Percentiles rank a stretch among this genome's conserved stretches.
phyloP scores from a whole-genome alignment of 92 coral and sea anemone species.

The Zoanthus gigantus region DNA sequence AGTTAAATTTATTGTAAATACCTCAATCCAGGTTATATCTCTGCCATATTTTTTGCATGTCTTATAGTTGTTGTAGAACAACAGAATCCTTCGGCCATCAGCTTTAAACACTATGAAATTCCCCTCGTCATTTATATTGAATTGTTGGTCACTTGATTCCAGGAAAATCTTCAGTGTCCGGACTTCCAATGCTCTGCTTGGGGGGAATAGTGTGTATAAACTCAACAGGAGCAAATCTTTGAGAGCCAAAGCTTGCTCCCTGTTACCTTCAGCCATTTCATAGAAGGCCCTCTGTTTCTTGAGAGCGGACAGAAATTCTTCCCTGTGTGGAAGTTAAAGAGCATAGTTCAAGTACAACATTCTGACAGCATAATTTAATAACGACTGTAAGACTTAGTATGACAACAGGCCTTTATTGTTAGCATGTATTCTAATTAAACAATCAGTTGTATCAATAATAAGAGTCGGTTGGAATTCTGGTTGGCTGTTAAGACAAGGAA shows the following conservation, averaged over 20 bases:
- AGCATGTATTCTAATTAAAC: no score
- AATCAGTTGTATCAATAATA: no score
- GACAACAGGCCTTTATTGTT: no score
- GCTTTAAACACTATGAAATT: neutral
- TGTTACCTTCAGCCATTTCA: neutral
- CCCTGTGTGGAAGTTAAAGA: neutral
- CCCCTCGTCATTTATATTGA: neutral
- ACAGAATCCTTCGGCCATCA: neutral
- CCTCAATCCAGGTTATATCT: no score
- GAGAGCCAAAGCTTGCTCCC: neutral
- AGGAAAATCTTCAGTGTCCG: neutral
- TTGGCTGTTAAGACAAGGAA: conserved; percentile 16
- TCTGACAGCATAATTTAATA: neutral
- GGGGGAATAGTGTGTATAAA: neutral
- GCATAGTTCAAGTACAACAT: no score
- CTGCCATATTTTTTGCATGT: no score
- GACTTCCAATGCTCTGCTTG: neutral
- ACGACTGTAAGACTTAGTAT: neutral
- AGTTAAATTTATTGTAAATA: no score
- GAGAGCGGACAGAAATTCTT: neutral
- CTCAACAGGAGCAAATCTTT: neutral
- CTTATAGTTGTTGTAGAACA: neutral
- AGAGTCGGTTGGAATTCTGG: neutral
- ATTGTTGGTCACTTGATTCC: neutral
- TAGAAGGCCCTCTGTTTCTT: neutral